Evolutionary conservation across 2,888 invertebrate species (phyloP).

Genomic region (Dichetophora obliterata): DNA sequence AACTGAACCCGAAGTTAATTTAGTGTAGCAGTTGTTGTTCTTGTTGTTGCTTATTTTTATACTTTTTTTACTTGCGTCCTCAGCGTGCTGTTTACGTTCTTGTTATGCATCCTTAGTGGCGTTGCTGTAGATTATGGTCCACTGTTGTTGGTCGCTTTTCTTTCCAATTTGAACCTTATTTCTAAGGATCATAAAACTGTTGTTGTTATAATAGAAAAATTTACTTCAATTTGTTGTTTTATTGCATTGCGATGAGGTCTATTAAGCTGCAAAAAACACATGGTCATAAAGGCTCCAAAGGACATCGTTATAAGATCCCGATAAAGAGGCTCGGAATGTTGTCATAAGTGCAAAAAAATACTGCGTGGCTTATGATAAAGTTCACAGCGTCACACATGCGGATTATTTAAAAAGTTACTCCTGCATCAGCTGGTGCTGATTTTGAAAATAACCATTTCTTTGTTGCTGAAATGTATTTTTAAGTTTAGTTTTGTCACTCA

Average conservation of each 20-base stretch:
- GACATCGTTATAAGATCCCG: no score
- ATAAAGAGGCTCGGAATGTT: no score
- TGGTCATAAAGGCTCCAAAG: no score
- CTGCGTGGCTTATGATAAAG: no score
- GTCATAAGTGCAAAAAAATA: no score
- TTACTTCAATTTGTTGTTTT: constrained; percentile 19
- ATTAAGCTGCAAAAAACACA: no score
- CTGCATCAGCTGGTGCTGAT: no score
- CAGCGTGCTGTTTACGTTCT: background rate
- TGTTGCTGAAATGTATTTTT: no score
- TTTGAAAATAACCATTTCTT: no score
- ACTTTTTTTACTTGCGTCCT: background rate
- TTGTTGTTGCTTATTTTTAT: background rate
- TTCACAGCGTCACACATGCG: no score
- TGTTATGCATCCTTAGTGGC: constrained; percentile 15
- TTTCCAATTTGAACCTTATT: constrained; percentile 11
- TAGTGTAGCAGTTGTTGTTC: background rate
- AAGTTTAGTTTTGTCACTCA: no score
- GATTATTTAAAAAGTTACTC: no score
- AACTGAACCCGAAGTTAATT: background rate
- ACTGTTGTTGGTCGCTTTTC: background rate
- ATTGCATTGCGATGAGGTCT: constrained; percentile 1
- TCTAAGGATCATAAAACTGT: constrained; percentile 14
- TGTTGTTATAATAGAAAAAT: background rate
- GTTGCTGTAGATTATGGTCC: background rate